Base-by-base conservation (phyloP, 2,888 invertebrate species). In the Hydraecia micacea region DNA sequence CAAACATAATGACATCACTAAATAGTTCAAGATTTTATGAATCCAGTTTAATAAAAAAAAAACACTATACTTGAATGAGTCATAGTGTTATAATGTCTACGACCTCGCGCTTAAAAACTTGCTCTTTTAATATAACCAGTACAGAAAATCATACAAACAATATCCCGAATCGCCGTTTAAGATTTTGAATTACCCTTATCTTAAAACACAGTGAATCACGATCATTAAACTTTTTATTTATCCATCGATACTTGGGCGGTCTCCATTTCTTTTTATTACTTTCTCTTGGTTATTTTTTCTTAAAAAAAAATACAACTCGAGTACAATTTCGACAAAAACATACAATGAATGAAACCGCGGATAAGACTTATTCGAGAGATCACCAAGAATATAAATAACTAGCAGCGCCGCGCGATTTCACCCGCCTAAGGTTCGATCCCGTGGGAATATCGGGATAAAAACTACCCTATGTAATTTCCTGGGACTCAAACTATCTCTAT, bases 341-440 rank as follows among this genome's bases (percentile, higher is more conserved):
- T 52, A 76, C 67, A 69, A 80, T 80, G 46, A 83, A 86, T 84
- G 70, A 81, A 80, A 74, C 69, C 52, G 58, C 70, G n/a, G 58
- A 63, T 73, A 62, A 25, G 25, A 52, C 58, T 85, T 77, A 82
- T 76, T 69, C 81, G 72, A 80, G 68, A 86, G 68, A 72, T 79
- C 66, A 79, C 77, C 77, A 87, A 83, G 74, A 84, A 85, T 79
- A 36, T 81, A 69, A 84, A 84, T 69, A 73, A 32, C 32, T 32
- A 32, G 32, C 32, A 32, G 32, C 32, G 32, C 32, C 32, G 3
- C 32, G 32, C 32, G 32, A 3, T 32, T 32, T 32, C 3, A 1
- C 32, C 32, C 32, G 32, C 2, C 32, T 32, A 32, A 32, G 32
- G 2, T 32, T 32, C 32, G 32, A 32, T 32, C 32, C 32, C 32